Conservation (phyloP, 2,888 invertebrate species). For the Epinotia brunnichana region DNA sequence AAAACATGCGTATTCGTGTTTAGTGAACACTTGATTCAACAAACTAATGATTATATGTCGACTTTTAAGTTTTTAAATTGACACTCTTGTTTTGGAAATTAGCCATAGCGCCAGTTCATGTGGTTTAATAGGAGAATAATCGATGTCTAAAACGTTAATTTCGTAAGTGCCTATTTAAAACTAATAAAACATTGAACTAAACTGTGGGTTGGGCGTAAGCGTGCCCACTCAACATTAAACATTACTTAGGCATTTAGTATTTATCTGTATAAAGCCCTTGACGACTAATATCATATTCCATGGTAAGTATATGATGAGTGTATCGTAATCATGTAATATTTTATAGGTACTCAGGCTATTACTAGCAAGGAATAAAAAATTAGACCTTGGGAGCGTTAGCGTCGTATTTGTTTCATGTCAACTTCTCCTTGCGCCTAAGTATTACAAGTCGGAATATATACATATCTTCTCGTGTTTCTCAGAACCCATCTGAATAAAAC, state of each 20-base stretch:
- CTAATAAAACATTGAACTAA: neutral
- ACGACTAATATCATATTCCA: constrained; percentile 38
- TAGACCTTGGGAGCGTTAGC: constrained; percentile 16
- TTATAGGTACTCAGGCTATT: neutral
- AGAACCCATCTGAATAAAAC: constrained; percentile 2
- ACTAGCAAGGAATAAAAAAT: constrained; percentile 3
- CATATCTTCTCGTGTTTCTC: neutral
- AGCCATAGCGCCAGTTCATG: neutral
- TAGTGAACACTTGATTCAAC: constrained; percentile 2
- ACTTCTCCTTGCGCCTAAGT: constrained; percentile 10
- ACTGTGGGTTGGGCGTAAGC: constrained; percentile 5
- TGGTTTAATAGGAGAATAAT: neutral
- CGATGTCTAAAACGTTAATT: neutral
- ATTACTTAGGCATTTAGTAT: constrained; percentile 23
- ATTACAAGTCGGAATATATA: constrained; percentile 21
- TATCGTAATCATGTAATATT: constrained; percentile 2
- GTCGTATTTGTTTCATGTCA: constrained; percentile 26
- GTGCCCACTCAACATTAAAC: constrained; percentile 27
- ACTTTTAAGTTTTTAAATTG: neutral
- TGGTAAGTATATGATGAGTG: constrained; percentile 16
- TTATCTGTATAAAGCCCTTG: constrained; percentile 19
- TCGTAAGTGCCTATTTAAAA: constrained; percentile 11
- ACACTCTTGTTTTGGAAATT: neutral
- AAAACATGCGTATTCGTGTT: constrained; percentile 14
- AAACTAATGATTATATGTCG: neutral